Conservation (phyloP, 2,113 vertebrate species). For the Caloenas nicobarica region DNA sequence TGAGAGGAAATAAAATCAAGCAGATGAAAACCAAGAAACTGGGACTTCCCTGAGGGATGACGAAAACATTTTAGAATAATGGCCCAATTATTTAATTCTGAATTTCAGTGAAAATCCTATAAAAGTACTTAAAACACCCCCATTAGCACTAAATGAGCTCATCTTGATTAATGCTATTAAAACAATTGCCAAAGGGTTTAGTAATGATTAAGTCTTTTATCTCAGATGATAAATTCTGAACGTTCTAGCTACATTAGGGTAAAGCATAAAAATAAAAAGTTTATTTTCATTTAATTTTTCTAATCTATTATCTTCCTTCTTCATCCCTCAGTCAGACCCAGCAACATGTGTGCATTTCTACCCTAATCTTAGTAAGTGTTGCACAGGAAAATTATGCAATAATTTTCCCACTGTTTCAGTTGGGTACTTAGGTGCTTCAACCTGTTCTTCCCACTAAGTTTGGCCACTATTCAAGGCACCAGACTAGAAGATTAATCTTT, state of each 20-base stretch:
- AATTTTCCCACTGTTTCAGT: neutral
- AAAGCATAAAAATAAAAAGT: constrained; percentile 37
- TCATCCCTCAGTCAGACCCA: neutral
- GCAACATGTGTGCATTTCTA: neutral
- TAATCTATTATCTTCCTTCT: neutral
- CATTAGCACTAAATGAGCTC: constrained; percentile 65
- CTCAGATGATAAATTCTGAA: constrained; percentile 63
- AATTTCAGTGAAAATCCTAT: constrained; percentile 72
- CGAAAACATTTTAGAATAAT: constrained; percentile 62
- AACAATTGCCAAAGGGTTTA: constrained; percentile 57
- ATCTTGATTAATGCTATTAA: constrained; percentile 69
- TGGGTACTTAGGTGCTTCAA: neutral
- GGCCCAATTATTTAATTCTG: constrained; percentile 68
- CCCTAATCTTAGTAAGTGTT: neutral
- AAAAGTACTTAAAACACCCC: constrained; percentile 60
- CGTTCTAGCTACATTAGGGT: neutral
- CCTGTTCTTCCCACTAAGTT: neutral
- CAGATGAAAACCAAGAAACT: constrained; percentile 34
- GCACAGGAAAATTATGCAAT: neutral
- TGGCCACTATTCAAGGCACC: neutral
- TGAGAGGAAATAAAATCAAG: constrained; percentile 39
- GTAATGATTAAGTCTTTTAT: constrained; percentile 65
- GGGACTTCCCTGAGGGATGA: constrained; percentile 57
- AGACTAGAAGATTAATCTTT: neutral
- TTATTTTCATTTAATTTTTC: constrained; percentile 8